Evolutionary conservation across 2,113 vertebrate species (phyloP), one percentile per base, ranked within the genome.

Genomic region (Forbesichthys papilliferus): DNA sequence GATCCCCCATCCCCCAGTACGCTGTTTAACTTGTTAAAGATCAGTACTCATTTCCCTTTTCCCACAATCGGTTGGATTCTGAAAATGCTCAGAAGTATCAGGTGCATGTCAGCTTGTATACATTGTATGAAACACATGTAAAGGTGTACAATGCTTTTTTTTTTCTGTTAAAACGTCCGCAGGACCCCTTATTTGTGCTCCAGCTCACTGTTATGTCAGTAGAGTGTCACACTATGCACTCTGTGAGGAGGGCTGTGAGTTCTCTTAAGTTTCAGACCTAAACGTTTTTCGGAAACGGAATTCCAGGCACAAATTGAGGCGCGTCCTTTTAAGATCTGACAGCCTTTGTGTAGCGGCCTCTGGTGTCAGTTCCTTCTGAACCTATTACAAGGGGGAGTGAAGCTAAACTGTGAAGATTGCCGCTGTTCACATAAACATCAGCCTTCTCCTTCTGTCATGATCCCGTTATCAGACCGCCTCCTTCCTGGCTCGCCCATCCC

Each of bases 351-450:
- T 54, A 27, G 49, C 27, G 55, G 49, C 34, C 55, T 47, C 34
- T n/a, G 64, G 68, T 77, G 87, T 90, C 75, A 81, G 71, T 85
- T 81, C 77, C 73, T 73, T 71, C 78, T 85, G 84, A 81, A 75
- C 74, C 64, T 63, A 61, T 84, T 73, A 81, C 73, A 69, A 27
- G 2, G 27, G 54, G 58, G 64, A n/a, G 59, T 48, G 7, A 74
- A 61, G 73, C 56, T 66, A 58, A 80, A 69, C 64, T 84, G 78
- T 69, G 71, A 83, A 71, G 42, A 70, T 69, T 66, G 66, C 61
- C 70, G 36, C 69, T 77, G 52, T 82, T 80, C 71, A 49, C 74
- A 61, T 64, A 84, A 85, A 83, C 74, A 57, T 73, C 66, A 83
- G 81, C 75, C 82, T 83, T 86, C 70, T 84, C 78, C 73, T 68